phyloP scores from a whole-genome alignment of 2,888 invertebrate species.

The Lasioglossum pauxillum region DNA sequence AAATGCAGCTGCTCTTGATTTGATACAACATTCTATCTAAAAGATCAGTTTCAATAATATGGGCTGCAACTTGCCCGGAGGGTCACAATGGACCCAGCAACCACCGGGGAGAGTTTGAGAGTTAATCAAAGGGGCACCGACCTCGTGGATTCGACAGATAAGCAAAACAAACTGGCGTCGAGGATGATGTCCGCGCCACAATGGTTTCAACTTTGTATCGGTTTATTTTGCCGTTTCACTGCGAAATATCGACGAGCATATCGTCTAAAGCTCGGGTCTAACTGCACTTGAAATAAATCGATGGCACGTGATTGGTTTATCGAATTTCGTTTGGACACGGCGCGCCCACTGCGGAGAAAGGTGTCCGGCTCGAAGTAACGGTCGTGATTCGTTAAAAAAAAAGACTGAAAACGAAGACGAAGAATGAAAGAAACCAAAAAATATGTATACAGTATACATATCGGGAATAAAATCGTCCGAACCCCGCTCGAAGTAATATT shows the following conservation, averaged over 20 bases:
- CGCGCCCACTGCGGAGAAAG: not conserved
- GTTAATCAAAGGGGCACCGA: not conserved
- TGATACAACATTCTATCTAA: no score
- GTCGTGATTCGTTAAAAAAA: not conserved
- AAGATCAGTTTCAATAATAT: not conserved
- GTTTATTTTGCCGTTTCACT: not conserved
- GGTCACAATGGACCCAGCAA: not conserved
- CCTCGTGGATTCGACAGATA: not conserved
- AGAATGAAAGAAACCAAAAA: not conserved
- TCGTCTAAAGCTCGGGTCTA: slow-evolving; percentile 1
- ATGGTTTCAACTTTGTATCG: not conserved
- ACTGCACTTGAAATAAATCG: slow-evolving; percentile 3
- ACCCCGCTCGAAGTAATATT: not conserved
- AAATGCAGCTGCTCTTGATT: no score
- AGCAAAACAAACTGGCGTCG: not conserved
- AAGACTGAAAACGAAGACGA: not conserved
- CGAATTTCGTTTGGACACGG: not conserved
- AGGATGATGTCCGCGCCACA: not conserved
- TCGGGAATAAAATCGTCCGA: not conserved
- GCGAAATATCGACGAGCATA: not conserved
- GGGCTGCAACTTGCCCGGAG: not conserved
- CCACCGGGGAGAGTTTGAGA: not conserved
- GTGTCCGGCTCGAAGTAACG: not conserved
- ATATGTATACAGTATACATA: not conserved
- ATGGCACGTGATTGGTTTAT: not conserved